phyloP scores from a whole-genome alignment of 1,140 invertebrate genomes.

The Aleiodes sp. region DNA sequence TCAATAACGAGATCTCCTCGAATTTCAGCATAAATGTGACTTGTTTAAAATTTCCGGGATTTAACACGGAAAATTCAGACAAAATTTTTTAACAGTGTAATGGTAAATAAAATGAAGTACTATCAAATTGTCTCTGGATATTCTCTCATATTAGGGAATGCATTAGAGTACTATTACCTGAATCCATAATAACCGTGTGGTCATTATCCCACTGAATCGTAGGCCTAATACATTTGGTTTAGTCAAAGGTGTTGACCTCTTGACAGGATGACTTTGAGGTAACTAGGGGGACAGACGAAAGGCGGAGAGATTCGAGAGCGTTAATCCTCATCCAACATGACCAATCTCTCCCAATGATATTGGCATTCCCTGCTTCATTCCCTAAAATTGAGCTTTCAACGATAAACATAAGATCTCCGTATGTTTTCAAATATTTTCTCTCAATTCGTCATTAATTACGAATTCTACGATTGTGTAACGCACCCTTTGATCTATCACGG shows the following conservation, averaged over 20 bases:
- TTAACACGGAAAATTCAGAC: too few relatives aligned
- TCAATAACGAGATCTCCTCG: too few relatives aligned
- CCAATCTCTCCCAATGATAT: conserved; percentile 6
- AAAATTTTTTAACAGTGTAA: too few relatives aligned
- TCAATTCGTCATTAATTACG: too few relatives aligned
- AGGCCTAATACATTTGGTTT: background rate
- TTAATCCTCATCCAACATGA: conserved; percentile 1
- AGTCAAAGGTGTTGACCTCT: background rate
- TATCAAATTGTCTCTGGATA: background rate
- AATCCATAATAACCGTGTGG: background rate
- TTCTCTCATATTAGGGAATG: background rate
- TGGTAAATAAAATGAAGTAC: too few relatives aligned
- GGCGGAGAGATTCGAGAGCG: background rate
- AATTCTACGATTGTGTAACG: too few relatives aligned
- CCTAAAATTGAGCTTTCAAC: background rate
- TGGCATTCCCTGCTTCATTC: background rate
- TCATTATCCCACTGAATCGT: background rate
- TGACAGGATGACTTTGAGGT: background rate
- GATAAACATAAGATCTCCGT: too few relatives aligned
- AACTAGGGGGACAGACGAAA: background rate
- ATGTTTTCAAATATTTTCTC: too few relatives aligned
- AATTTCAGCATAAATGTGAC: too few relatives aligned
- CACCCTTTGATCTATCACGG: too few relatives aligned
- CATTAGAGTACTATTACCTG: background rate
- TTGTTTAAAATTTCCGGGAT: too few relatives aligned